Base-by-base conservation (phyloP, 2,797 vertebrate genomes). In the Scarus forsteni region DNA sequence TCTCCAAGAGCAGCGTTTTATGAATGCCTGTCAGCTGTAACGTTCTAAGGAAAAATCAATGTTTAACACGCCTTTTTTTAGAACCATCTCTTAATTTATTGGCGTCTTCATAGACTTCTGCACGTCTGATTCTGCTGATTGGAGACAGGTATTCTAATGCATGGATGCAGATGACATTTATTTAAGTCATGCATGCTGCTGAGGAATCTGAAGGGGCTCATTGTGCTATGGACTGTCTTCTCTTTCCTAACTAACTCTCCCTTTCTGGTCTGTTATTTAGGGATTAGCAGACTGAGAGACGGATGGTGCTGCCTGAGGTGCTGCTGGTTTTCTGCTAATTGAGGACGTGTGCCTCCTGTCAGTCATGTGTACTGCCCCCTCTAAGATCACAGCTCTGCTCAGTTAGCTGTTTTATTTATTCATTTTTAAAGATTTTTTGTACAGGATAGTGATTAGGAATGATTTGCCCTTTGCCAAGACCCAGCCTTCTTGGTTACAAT, bases 281-380 rank as follows among this genome's bases (percentile, higher is more conserved):
- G 74, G 85, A 85, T 89, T 87, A 89, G 64, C 10, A 49, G 39
- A 42, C 52, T 76, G 81, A 86, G 69, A 74, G 73, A 79, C 5
- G n/a, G 62, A 75, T 77, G 77, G 75, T 50, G 54, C 54, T 49
- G 66, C 75, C 75, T 66, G 58, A 76, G 65, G 72, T 87, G 68
- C 49, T 64, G 46, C 58, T 64, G 56, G 43, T n/a, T 76, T 72
- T 60, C 43, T 73, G 73, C 77, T 72, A 86, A 78, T 55, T 68
- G 75, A 69, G 45, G 71, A 78, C 70, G 38, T 58, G 73, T 82
- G 82, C 62, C 81, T 49, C 58, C 66, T 75, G 80, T 82, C 85
- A 89, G 66, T 86, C 67, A 66, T 49, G 57, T 73, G 12, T 55
- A 56, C 67, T 53, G 7, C 0, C 42, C 61, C n/a, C 45, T n/a